Percentiles rank a stretch among this genome's conserved stretches.
Evolutionary conservation across 2,797 vertebrate genomes (phyloP).

Genomic region (Fistularia commersonii): DNA sequence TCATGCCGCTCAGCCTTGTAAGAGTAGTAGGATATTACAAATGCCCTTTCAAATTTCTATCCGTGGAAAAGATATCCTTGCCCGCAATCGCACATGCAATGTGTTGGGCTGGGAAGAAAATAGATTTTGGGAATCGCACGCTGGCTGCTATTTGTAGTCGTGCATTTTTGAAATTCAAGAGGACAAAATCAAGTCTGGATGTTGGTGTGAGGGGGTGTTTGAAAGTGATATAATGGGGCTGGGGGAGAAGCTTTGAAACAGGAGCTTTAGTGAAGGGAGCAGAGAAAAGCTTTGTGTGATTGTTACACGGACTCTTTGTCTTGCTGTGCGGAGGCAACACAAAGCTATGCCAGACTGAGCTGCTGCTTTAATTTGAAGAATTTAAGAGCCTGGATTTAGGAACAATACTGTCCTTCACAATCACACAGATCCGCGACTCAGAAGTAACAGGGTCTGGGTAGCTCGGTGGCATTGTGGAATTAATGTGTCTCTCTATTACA

Average conservation of each 20-base stretch:
- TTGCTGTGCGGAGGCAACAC: constrained; percentile 27
- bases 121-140: constrained; percentile 36
- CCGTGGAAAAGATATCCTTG: constrained; percentile 21
- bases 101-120: constrained; percentile 26
- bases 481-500: constrained; percentile 14
- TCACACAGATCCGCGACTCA: constrained; percentile 45
- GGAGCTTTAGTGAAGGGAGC: constrained; percentile 28
- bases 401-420: constrained; percentile 26
- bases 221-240: constrained; percentile 59
- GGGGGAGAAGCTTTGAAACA: constrained; percentile 49
- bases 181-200: constrained; percentile 47
- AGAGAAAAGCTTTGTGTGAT: constrained; percentile 36
- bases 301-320: constrained; percentile 42
- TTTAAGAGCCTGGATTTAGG: constrained; percentile 47
- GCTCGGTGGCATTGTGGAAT: constrained; percentile 18
- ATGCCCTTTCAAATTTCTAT: constrained; percentile 16
- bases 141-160: constrained; percentile 50
- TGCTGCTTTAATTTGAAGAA: constrained; percentile 37
- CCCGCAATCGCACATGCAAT: constrained; percentile 19
- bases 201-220: constrained; percentile 49
- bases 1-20: background rate
- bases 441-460: constrained; percentile 29
- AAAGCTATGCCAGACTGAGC: constrained; percentile 38
- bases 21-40: constrained; percentile 1
- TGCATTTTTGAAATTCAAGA: constrained; percentile 48